phyloP scores from a whole-genome alignment of 2,888 invertebrate species.

The Himalopsyche anomala region DNA sequence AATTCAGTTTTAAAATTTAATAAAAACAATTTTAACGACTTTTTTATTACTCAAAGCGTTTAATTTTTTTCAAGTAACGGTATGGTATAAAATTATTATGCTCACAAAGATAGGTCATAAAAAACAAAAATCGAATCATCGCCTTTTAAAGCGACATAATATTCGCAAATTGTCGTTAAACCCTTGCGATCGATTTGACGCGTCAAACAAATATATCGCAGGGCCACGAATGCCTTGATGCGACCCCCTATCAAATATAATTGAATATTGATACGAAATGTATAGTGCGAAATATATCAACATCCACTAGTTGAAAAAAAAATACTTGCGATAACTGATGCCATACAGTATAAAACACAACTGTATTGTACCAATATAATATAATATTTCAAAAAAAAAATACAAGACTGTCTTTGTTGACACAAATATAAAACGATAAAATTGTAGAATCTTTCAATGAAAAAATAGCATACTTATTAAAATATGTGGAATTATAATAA shows the following conservation, averaged over 20 bases:
- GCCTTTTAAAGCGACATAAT: constrained; percentile 57
- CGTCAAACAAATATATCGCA: background rate
- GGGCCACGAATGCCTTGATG: background rate
- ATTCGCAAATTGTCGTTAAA: constrained; percentile 60
- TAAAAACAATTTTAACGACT: constrained; percentile 9
- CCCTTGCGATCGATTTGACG: constrained; percentile 50
- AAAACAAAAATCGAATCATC: constrained; percentile 56
- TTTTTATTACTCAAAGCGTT: constrained; percentile 18
- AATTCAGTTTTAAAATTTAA: background rate
- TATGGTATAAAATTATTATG: background rate
- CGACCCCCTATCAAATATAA: background rate
- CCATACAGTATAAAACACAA: too few species aligned
- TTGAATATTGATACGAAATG: background rate
- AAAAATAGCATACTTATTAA: too few species aligned
- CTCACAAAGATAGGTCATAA: background rate
- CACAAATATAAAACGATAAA: too few species aligned
- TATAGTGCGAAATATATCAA: background rate
- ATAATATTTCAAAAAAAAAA: too few species aligned
- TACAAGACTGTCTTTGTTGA: too few species aligned
- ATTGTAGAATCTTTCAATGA: too few species aligned
- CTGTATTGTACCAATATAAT: too few species aligned
- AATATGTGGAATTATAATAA: too few species aligned
- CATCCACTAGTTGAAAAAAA: background rate
- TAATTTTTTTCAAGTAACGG: constrained; percentile 9
- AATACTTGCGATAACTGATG: too few species aligned